phyloP scores from a whole-genome alignment of 2,113 vertebrate species.

The Lophura nycthemera region DNA sequence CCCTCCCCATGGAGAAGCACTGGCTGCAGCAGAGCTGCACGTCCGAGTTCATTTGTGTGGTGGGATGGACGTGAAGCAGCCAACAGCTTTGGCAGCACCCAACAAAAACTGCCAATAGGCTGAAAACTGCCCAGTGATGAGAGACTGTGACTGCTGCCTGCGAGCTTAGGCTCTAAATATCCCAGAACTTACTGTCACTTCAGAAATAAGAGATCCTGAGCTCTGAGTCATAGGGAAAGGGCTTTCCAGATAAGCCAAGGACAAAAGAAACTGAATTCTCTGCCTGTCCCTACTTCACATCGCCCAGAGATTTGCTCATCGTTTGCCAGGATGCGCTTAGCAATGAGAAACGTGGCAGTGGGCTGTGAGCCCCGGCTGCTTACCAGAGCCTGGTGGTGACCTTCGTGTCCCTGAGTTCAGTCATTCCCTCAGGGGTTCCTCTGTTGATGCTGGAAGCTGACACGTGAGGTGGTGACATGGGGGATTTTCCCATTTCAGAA shows the following conservation, averaged over 20 bases:
- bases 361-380: not conserved
- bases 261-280: not conserved
- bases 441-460: not conserved
- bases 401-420: no score
- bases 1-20: not conserved
- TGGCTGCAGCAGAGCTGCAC: not conserved
- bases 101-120: not conserved
- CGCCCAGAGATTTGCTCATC: not conserved
- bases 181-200: not conserved
- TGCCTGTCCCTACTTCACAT: not conserved
- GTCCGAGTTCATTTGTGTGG: not conserved
- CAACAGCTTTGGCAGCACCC: not conserved
- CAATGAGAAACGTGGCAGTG: not conserved
- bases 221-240: not conserved
- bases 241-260: not conserved
- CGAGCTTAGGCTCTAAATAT: not conserved
- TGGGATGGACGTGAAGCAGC: not conserved
- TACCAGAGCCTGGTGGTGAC: not conserved
- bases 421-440: no score
- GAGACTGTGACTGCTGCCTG: not conserved
- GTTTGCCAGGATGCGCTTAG: not conserved
- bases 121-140: not conserved
- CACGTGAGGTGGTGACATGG: not conserved
- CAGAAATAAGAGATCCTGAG: not conserved
- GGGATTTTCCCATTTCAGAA: slow-evolving; percentile 80